These are phyloP conservation scores for Diadema setosum DNA, from an alignment of 35 echinoderm and acorn worm species.

Conservation along the genomic window DNA sequence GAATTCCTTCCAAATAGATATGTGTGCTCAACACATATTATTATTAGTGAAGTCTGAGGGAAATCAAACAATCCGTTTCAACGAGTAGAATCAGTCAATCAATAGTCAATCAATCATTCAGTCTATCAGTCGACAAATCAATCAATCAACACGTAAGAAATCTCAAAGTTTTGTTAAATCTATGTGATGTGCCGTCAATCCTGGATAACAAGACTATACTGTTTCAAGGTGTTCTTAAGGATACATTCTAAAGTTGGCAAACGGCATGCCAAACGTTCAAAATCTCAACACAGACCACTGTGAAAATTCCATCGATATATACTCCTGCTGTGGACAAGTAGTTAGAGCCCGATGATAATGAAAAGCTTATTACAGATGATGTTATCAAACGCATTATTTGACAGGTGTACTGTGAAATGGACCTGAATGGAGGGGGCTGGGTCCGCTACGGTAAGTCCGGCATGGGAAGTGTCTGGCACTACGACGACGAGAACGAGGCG, in stretches of 20 bases:
- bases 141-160: too few relatives aligned
- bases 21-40: background rate
- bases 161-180: too few relatives aligned
- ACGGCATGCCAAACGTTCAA: background rate
- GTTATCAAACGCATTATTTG: background rate
- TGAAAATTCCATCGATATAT: background rate
- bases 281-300: too few relatives aligned
- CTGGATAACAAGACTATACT: too few relatives aligned
- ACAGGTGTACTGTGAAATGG: constrained; percentile 45
- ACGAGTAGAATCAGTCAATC: too few relatives aligned
- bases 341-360: background rate
- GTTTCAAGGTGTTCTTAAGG: background rate
- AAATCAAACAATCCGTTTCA: background rate
- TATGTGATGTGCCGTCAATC: too few relatives aligned
- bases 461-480: background rate
- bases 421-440: background rate
- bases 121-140: too few relatives aligned
- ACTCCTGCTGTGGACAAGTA: background rate
- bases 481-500: background rate
- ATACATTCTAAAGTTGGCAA: background rate
- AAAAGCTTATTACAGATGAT: background rate
- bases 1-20: background rate
- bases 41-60: background rate
- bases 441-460: constrained; percentile 8
- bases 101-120: too few relatives aligned